Evolutionary conservation across 2,797 vertebrate genomes (phyloP).

Genomic region (Eurystomus glaucurus): DNA sequence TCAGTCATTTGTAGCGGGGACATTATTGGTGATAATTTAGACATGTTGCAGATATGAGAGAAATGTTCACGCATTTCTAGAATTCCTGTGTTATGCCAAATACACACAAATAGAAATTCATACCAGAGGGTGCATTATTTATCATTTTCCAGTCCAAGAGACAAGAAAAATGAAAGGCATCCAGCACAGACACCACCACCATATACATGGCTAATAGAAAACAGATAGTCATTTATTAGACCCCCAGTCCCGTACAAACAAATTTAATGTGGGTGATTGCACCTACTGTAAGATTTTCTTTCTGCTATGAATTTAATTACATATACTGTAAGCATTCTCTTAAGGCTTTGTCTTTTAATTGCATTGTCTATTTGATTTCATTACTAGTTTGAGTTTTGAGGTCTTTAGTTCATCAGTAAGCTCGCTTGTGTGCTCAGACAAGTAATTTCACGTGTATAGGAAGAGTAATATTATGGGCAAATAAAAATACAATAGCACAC

Average conservation of each 20-base stretch:
- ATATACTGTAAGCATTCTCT: not conserved
- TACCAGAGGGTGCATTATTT: conserved; percentile 7
- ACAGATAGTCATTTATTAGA: not conserved
- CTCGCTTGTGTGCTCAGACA: not conserved
- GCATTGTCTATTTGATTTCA: not conserved
- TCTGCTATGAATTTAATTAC: not conserved
- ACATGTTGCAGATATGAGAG: conserved; percentile 41
- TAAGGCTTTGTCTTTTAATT: not conserved
- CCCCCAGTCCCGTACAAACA: not conserved
- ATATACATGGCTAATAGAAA: not conserved
- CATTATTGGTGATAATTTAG: conserved; percentile 18
- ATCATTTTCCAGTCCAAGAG: conserved; percentile 12
- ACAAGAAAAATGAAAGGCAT: conserved; percentile 31
- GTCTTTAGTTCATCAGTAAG: not conserved
- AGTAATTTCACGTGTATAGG: not conserved
- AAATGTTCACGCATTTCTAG: conserved; percentile 48
- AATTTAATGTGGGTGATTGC: not conserved
- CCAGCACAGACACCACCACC: not conserved
- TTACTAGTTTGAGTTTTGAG: not conserved
- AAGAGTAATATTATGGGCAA: not conserved
- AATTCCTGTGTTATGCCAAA: conserved; percentile 40
- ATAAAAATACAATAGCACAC: not conserved
- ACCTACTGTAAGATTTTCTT: not conserved
- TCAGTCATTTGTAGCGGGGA: conserved; percentile 25
- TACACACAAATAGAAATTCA: not conserved